Evolutionary conservation across 2,888 invertebrate genomes (phyloP).

Genomic region (Thecocarcelia acutangulata): DNA sequence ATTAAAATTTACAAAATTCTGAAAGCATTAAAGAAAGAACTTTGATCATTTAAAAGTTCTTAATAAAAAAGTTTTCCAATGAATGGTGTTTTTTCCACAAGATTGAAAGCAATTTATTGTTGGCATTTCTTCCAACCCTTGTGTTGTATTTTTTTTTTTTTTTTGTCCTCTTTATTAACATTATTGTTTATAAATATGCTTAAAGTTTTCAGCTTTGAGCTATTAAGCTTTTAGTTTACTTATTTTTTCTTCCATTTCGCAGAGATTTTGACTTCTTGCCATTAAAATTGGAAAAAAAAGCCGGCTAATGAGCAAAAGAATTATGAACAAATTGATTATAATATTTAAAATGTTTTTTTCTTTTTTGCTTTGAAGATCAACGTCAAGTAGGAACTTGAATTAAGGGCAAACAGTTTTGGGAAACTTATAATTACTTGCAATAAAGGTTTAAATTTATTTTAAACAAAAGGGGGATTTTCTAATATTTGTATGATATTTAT

Average conservation of each 20-base stretch:
- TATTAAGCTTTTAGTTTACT: background rate
- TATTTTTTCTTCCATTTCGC: background rate
- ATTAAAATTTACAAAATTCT: constrained; percentile 61
- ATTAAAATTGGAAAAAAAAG: background rate
- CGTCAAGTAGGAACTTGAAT: background rate
- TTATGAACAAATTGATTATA: constrained; percentile 65
- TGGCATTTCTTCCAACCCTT: constrained; percentile 11
- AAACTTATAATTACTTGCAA: constrained; percentile 10
- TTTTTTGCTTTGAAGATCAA: constrained; percentile 1
- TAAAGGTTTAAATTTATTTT: background rate
- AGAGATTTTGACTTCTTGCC: background rate
- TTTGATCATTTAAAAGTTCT: constrained; percentile 56
- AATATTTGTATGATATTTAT: too few relatives aligned
- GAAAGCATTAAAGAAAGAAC: constrained; percentile 47
- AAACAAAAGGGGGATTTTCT: background rate
- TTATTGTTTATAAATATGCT: constrained; percentile 56
- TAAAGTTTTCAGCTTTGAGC: constrained; percentile 18
- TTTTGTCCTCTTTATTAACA: constrained; percentile 25
- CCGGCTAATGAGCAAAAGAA: constrained; percentile 58
- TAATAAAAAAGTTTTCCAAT: constrained; percentile 43
- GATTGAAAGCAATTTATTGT: constrained; percentile 58
- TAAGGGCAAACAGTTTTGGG: background rate
- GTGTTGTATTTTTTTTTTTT: constrained; percentile 9
- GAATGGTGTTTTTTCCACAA: constrained; percentile 51
- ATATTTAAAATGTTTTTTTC: constrained; percentile 7